Percentiles rank a stretch among this genome's conserved stretches.
Evolutionary conservation across 2,113 vertebrate species (phyloP).

Genomic region (Theristicus caerulescens): DNA sequence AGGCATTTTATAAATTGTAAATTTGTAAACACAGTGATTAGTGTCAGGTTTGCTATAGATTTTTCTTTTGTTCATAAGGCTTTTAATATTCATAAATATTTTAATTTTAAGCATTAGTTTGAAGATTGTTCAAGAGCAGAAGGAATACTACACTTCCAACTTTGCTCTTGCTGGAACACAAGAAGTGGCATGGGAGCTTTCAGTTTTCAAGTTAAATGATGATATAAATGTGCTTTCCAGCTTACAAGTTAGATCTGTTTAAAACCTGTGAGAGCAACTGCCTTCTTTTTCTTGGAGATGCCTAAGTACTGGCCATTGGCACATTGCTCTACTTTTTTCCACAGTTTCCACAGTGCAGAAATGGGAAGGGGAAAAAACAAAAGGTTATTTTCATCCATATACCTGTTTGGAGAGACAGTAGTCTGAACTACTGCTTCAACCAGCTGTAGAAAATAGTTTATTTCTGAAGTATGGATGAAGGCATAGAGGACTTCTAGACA

Average conservation of each 20-base stretch:
- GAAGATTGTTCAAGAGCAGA: not conserved
- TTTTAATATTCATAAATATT: not conserved
- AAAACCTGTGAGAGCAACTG: not conserved
- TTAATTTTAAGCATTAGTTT: not conserved
- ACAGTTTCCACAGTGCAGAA: not conserved
- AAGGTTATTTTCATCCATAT: not conserved
- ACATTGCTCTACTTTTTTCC: not conserved
- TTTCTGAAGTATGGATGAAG: not conserved
- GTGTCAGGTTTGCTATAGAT: not conserved
- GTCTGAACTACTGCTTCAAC: not conserved
- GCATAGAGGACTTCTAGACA: not conserved
- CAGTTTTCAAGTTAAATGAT: not conserved
- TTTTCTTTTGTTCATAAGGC: not conserved
- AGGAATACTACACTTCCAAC: rapidly evolving
- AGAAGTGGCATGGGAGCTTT: not conserved
- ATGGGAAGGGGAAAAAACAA: no score
- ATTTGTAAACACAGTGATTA: not conserved
- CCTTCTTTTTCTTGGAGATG: not conserved
- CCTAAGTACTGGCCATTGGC: not conserved
- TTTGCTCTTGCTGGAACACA: not conserved
- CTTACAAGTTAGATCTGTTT: not conserved
- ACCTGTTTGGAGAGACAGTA: not conserved
- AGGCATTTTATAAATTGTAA: not conserved
- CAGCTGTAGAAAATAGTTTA: not conserved
- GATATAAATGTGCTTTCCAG: not conserved